Conservation (phyloP, 2,113 vertebrate genomes). For the Copsychus sechellarum region DNA sequence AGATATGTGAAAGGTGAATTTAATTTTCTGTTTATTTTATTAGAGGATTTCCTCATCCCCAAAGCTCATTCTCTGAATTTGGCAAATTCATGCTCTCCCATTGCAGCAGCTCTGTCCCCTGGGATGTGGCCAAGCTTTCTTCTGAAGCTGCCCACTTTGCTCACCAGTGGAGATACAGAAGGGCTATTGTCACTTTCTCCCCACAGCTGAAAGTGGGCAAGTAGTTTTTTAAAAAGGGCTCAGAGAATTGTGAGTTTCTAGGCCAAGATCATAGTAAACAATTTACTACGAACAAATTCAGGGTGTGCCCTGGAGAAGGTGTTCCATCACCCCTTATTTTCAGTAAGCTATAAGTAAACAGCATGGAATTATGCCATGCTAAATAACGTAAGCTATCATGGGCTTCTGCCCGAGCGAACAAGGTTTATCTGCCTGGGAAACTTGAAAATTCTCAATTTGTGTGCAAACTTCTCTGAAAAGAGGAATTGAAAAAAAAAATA, state of each 20-base stretch:
- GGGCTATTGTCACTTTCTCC: background rate
- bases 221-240: background rate
- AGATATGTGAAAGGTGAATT: background rate
- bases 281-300: background rate
- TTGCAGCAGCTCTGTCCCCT: background rate
- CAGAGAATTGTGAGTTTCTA: background rate
- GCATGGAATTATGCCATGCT: background rate
- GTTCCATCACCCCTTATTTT: background rate
- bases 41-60: background rate
- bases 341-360: background rate
- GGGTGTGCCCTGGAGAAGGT: background rate
- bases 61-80: background rate
- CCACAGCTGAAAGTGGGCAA: background rate
- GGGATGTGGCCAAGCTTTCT: background rate
- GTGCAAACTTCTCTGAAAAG: background rate
- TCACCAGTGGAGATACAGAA: background rate
- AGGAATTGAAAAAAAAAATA: background rate
- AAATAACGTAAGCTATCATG: background rate
- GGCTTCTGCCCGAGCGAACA: rapidly evolving
- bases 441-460: background rate
- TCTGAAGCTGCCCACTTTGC: background rate
- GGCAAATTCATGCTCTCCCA: background rate
- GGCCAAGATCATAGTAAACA: background rate
- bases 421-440: background rate
- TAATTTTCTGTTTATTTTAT: background rate